These are phyloP conservation scores for Xestobium rufovillosum DNA, from an alignment of 2,888 invertebrate genomes.

Conservation along the genomic window DNA sequence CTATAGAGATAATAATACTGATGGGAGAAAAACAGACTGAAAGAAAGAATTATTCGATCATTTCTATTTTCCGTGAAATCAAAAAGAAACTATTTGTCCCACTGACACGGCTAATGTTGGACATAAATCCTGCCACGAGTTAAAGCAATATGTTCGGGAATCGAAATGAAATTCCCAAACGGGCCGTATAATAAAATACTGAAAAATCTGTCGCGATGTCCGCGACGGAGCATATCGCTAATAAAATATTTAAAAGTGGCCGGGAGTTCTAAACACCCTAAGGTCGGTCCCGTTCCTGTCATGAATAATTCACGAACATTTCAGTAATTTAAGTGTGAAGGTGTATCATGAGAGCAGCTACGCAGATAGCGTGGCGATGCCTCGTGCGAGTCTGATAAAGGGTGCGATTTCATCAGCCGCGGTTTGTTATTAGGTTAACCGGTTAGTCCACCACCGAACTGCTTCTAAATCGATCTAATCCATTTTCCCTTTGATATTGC, in stretches of 20 bases:
- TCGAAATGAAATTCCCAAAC: no score
- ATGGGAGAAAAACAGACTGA: no score
- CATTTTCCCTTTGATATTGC: neutral
- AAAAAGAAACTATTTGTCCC: no score
- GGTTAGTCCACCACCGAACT: slow-evolving; percentile 20
- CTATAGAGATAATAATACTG: no score
- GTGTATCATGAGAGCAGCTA: slow-evolving; percentile 24
- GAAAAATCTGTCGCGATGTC: slow-evolving; percentile 2
- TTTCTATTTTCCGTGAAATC: no score
- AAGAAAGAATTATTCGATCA: no score
- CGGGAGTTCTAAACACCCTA: no score
- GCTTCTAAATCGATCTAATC: slow-evolving; percentile 13
- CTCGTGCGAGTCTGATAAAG: slow-evolving; percentile 23
- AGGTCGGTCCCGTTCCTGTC: neutral
- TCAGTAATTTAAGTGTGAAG: slow-evolving; percentile 23
- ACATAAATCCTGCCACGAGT: no score
- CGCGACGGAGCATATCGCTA: no score
- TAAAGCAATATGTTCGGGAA: no score
- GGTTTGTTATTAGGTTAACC: slow-evolving; percentile 30
- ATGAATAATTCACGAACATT: slow-evolving; percentile 13
- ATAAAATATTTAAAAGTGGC: neutral
- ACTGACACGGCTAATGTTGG: no score
- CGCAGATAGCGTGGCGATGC: slow-evolving; percentile 17
- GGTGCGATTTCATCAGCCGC: slow-evolving; percentile 30
- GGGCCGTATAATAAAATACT: no score